Conservation (phyloP, 2,113 vertebrate genomes). For the Trematocara variabile region DNA sequence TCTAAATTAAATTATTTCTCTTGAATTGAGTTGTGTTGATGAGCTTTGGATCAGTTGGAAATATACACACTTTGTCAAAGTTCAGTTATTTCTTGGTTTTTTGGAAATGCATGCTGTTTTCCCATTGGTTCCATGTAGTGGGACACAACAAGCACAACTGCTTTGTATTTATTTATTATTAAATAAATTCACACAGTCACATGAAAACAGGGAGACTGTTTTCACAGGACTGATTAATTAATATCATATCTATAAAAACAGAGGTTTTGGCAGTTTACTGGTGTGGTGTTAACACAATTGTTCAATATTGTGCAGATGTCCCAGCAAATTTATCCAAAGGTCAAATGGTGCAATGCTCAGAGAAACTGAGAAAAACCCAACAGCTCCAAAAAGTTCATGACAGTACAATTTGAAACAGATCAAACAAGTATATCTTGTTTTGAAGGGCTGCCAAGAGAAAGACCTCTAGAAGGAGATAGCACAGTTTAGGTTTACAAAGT, state of each 20-base stretch:
- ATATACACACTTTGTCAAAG: neutral
- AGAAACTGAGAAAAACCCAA: neutral
- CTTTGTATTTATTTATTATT: neutral
- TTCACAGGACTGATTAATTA: neutral
- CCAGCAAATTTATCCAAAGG: neutral
- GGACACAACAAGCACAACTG: neutral
- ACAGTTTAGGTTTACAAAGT: neutral
- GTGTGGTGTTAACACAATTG: neutral
- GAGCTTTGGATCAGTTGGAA: neutral
- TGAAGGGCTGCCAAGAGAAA: neutral
- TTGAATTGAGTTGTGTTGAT: neutral
- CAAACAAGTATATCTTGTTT: neutral
- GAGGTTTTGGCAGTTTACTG: neutral
- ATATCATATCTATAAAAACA: neutral
- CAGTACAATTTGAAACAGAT: neutral
- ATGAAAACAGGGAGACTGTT: rapidly evolving
- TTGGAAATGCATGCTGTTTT: neutral
- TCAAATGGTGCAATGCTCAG: neutral
- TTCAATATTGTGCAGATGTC: neutral
- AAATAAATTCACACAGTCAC: neutral
- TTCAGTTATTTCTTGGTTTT: neutral
- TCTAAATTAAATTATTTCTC: rapidly evolving
- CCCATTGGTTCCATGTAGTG: neutral
- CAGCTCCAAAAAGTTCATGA: neutral
- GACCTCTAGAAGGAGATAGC: neutral